These are phyloP conservation scores for Pygmarrhopalites habei DNA, from an alignment of 1,140 invertebrate genomes.

Conservation along the genomic window DNA sequence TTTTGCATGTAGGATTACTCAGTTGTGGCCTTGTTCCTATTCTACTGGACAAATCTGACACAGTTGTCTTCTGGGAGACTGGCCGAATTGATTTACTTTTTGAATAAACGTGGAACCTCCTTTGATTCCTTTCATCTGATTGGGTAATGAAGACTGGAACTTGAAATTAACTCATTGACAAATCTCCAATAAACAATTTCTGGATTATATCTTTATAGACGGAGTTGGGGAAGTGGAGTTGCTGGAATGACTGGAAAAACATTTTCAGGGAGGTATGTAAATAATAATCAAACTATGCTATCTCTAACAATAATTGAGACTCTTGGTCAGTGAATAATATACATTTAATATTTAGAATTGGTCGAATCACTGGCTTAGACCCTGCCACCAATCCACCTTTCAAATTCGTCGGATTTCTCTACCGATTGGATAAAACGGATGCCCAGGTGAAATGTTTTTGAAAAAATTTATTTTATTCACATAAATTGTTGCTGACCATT, in stretches of 20 bases:
- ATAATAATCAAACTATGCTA: no score
- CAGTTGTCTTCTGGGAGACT: slow-evolving; percentile 8
- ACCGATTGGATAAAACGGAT: slow-evolving; percentile 12
- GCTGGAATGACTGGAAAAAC: slow-evolving; percentile 24
- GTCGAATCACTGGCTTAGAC: slow-evolving; percentile 27
- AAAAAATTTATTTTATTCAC: no score
- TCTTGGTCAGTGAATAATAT: no score
- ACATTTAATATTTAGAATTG: no score
- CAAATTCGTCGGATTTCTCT: slow-evolving; percentile 7
- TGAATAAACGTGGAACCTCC: background rate
- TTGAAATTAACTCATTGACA: no score
- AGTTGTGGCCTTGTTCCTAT: slow-evolving; percentile 6
- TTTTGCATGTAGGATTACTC: slow-evolving; percentile 16
- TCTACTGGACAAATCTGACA: slow-evolving; percentile 22
- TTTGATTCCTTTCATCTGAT: slow-evolving; percentile 17
- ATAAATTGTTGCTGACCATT: no score
- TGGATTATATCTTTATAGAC: no score
- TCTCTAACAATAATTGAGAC: no score
- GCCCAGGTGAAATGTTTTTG: no score
- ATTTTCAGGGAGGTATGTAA: background rate
- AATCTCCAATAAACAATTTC: no score
- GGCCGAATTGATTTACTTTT: slow-evolving; percentile 18
- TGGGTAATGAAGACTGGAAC: no score
- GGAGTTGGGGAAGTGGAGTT: slow-evolving; percentile 24
- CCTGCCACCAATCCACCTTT: slow-evolving; percentile 9